Percentiles rank a stretch among this genome's conserved stretches.
Conservation (phyloP, 2,113 vertebrate genomes). For the Erinaceus europaeus region DNA sequence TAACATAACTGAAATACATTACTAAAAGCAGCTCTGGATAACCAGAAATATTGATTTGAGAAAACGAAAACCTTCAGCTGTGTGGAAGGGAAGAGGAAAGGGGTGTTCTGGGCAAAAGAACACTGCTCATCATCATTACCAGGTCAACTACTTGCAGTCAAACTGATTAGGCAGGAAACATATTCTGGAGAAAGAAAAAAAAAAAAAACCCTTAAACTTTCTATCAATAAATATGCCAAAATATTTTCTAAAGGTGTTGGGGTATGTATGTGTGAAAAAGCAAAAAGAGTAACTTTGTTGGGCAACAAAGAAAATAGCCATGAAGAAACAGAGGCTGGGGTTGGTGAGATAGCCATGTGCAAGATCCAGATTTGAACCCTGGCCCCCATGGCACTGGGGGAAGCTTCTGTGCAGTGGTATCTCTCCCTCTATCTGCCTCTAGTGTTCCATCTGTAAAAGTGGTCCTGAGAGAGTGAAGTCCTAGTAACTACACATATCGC, state of each 20-base stretch:
- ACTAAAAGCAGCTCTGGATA: not conserved
- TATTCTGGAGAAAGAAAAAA: constrained; percentile 19
- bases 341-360: too few species aligned
- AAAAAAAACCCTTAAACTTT: too few species aligned
- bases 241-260: not conserved
- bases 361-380: too few species aligned
- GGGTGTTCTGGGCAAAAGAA: not conserved
- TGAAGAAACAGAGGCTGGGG: not conserved
- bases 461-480: too few species aligned
- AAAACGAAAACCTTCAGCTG: not conserved
- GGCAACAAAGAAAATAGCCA: constrained; percentile 25
- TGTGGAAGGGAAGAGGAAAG: not conserved
- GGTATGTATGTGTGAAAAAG: not conserved
- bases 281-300: not conserved
- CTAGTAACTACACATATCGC: too few species aligned
- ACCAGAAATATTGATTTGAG: not conserved
- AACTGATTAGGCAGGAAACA: constrained; percentile 26
- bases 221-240: constrained; percentile 27
- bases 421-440: too few species aligned
- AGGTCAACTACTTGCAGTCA: not conserved
- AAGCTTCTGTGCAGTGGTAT: too few species aligned
- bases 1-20: not conserved
- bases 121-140: not conserved
- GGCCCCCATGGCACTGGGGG: too few species aligned
- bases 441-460: too few species aligned